phyloP scores from a whole-genome alignment of 2,113 vertebrate genomes.

The Myotis lucifugus region DNA sequence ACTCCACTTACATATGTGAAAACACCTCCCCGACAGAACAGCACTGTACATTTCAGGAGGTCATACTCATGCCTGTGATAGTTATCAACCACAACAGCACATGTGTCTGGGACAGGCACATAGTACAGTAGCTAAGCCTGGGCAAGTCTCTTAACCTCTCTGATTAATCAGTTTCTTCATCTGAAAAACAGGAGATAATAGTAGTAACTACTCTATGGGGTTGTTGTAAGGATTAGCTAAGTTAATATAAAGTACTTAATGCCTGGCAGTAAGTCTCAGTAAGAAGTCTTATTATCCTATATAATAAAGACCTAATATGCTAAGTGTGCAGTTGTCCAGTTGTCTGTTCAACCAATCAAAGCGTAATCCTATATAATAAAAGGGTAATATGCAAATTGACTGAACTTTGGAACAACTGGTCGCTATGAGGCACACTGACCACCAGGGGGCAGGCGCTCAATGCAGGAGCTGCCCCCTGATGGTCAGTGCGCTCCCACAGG shows the following conservation, averaged over 20 bases:
- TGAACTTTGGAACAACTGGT: no score
- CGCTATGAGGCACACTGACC: no score
- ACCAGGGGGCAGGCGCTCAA: no score
- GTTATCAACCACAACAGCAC: neutral
- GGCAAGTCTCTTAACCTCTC: neutral
- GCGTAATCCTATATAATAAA: no score
- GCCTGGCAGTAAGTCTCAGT: neutral
- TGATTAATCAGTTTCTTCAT: neutral
- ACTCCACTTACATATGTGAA: neutral
- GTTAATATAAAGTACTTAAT: neutral
- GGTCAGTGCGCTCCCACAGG: no score
- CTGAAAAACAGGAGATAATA: neutral
- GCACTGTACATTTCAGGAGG: neutral
- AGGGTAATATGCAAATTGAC: no score
- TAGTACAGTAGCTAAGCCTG: neutral
- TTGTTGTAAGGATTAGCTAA: neutral
- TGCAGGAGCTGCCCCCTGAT: no score
- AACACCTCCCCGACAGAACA: neutral
- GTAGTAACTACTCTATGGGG: neutral
- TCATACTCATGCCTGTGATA: neutral
- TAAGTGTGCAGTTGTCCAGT: no score
- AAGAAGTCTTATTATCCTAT: neutral
- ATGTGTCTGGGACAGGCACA: neutral
- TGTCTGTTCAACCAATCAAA: no score
- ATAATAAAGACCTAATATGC: no score